phyloP scores from a whole-genome alignment of 2,113 vertebrate species.

The Pandion haliaetus region DNA sequence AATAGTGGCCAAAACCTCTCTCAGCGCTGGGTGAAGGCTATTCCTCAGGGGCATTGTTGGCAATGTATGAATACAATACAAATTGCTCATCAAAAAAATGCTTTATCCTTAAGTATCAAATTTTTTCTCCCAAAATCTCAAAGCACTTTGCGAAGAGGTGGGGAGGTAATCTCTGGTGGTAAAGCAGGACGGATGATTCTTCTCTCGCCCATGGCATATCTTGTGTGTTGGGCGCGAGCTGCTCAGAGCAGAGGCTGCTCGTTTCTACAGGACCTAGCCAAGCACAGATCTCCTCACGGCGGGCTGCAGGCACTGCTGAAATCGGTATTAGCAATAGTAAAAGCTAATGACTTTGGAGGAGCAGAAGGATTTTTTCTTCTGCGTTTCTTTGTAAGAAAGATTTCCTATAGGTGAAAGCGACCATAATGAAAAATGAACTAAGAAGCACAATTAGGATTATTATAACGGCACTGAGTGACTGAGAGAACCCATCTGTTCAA shows the following conservation, averaged over 20 bases:
- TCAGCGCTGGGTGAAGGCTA: fast-evolving
- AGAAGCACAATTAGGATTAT: not conserved
- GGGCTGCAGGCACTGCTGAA: not conserved
- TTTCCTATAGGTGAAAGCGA: slow-evolving; percentile 28
- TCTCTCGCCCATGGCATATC: not conserved
- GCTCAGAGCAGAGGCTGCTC: not conserved
- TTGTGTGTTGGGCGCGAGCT: not conserved
- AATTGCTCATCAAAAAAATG: not conserved
- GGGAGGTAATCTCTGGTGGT: not conserved
- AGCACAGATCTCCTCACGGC: not conserved
- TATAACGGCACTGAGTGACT: not conserved
- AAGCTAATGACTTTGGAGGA: not conserved
- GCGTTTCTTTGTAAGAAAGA: not conserved
- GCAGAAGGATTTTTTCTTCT: not conserved
- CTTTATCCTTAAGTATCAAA: not conserved
- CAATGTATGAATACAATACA: not conserved
- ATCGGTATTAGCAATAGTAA: not conserved
- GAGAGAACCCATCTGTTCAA: slow-evolving; percentile 53
- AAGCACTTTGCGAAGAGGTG: not conserved
- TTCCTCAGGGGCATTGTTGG: fast-evolving
- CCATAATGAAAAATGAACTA: slow-evolving; percentile 40
- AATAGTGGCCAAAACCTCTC: fast-evolving
- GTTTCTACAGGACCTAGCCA: not conserved
- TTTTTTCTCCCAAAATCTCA: not conserved
- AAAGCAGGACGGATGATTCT: not conserved